Evolutionary conservation across 2,113 vertebrate genomes (phyloP).

Genomic region (Onychorhynchus coronatus): DNA sequence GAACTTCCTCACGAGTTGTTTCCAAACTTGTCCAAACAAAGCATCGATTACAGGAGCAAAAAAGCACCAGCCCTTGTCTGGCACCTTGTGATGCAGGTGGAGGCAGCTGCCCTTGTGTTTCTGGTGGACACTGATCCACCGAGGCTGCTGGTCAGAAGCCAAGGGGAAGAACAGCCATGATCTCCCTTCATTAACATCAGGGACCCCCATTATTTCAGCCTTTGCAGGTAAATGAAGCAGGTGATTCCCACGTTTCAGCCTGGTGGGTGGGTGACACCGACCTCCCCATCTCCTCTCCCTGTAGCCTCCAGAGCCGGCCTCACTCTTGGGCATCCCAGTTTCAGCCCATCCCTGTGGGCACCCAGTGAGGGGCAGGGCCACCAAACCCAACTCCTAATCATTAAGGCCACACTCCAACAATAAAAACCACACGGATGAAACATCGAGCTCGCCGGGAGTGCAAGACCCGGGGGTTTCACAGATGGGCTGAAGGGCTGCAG

Average conservation of each 20-base stretch:
- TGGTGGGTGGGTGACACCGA: not conserved
- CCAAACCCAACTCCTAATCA: not conserved
- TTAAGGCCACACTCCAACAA: not conserved
- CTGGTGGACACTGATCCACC: not conserved
- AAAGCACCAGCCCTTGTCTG: not conserved
- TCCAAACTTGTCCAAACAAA: not conserved
- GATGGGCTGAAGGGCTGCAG: not conserved
- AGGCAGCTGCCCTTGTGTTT: not conserved
- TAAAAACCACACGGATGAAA: not conserved
- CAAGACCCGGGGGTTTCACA: not conserved
- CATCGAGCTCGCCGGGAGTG: not conserved
- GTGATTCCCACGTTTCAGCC: not conserved
- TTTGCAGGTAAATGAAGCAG: not conserved
- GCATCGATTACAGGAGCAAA: not conserved
- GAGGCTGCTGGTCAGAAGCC: not conserved
- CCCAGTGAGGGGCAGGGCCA: not conserved
- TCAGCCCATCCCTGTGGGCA: not conserved
- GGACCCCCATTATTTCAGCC: not conserved
- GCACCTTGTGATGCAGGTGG: not conserved
- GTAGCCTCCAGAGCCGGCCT: not conserved
- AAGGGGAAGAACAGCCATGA: not conserved
- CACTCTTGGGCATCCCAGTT: rapidly evolving
- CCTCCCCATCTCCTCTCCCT: not conserved
- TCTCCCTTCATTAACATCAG: not conserved
- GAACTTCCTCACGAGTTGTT: not conserved